Evolutionary conservation across 2,797 vertebrate species (phyloP).

Genomic region (Sitta carolinensis): DNA sequence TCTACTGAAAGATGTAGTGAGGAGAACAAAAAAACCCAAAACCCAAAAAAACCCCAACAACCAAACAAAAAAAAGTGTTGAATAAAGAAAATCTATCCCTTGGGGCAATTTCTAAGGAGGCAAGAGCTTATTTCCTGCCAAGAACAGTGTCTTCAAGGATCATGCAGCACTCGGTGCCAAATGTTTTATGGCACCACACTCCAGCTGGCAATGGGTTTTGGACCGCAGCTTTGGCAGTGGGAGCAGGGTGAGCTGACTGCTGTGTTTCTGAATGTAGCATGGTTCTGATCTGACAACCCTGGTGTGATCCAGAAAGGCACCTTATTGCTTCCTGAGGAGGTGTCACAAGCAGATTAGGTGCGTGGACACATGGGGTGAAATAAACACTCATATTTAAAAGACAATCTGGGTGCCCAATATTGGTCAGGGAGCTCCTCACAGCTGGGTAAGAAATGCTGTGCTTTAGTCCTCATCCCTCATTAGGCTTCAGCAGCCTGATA

Average conservation of each 20-base stretch:
- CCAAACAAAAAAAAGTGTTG: too few species aligned
- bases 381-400: background rate
- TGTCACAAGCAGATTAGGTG: background rate
- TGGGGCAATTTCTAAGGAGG: background rate
- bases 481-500: background rate
- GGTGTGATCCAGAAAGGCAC: background rate
- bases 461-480: background rate
- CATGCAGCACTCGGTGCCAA: rapidly evolving
- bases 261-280: background rate
- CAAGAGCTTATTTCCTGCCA: background rate
- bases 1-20: background rate
- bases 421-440: background rate
- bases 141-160: background rate
- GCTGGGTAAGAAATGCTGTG: background rate
- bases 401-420: background rate
- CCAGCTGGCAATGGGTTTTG: background rate
- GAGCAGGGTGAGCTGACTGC: background rate
- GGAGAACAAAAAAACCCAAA: background rate
- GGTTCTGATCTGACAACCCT: background rate
- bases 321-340: background rate
- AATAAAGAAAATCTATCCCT: background rate
- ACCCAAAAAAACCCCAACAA: too few species aligned
- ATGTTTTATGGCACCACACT: background rate
- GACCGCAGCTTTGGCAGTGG: rapidly evolving
- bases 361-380: background rate